Evolutionary conservation across 1,140 invertebrate genomes (phyloP).

Genomic region (Drosophila lowei): DNA sequence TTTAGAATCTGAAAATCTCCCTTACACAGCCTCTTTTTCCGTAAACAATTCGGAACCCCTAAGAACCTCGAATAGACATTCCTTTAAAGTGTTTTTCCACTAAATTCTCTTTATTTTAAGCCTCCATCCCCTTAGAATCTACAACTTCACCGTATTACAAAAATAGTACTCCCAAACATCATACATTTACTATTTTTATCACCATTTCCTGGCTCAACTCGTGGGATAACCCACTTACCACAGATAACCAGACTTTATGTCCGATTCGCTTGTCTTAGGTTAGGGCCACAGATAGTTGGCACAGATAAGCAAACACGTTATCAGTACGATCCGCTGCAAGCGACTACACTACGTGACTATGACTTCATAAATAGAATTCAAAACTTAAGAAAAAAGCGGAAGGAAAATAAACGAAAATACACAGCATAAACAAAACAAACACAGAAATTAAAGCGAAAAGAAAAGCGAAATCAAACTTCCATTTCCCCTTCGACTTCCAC

Average conservation of each 20-base stretch:
- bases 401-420: constrained; percentile 6
- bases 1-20: too few relatives aligned
- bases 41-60: too few relatives aligned
- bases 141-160: too few relatives aligned
- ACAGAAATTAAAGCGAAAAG: constrained; percentile 23
- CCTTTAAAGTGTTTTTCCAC: too few relatives aligned
- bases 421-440: constrained; percentile 11
- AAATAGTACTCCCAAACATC: too few relatives aligned
- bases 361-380: constrained; percentile 14
- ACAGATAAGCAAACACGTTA: constrained; percentile 17
- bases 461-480: constrained; percentile 14
- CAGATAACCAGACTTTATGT: background rate
- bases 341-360: constrained; percentile 31
- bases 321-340: constrained; percentile 10
- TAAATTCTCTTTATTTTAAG: background rate
- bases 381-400: background rate
- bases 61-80: too few relatives aligned
- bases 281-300: background rate
- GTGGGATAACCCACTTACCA: background rate
- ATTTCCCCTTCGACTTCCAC: background rate
- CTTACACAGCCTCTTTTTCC: too few relatives aligned
- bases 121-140: too few relatives aligned
- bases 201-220: too few relatives aligned
- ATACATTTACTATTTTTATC: background rate
- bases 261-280: constrained; percentile 23